Evolutionary conservation across 2,888 invertebrate genomes (phyloP).

Genomic region (Unio pictorum): DNA sequence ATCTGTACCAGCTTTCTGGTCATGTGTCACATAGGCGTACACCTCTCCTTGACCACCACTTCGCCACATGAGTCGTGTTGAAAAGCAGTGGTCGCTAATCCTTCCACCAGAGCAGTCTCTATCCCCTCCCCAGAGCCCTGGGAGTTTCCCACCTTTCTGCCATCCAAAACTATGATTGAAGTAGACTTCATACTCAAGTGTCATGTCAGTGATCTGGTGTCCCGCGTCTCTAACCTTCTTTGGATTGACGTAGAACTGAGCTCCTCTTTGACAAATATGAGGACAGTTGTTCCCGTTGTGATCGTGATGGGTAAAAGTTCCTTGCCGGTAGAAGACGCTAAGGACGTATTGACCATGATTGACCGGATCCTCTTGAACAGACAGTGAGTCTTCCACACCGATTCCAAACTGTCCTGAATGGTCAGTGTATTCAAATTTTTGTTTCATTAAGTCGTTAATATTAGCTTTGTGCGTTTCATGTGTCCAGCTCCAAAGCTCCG

Average conservation of each 20-base stretch:
- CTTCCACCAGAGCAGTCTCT: conserved; percentile 40
- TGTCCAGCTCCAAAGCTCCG: too few relatives aligned
- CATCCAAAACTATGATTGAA: conserved; percentile 10
- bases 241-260: conserved; percentile 31
- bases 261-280: conserved; percentile 14
- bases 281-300: not conserved
- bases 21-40: conserved; percentile 40
- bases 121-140: too few relatives aligned
- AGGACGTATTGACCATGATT: conserved; percentile 20
- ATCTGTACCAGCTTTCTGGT: not conserved
- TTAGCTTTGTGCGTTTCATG: too few relatives aligned
- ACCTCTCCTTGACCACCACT: conserved; percentile 43
- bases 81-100: conserved; percentile 35
- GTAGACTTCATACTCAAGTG: conserved; percentile 35
- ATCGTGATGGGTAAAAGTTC: too few relatives aligned
- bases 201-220: conserved; percentile 12
- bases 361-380: conserved; percentile 24
- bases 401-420: too few relatives aligned
- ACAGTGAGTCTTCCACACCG: conserved; percentile 8
- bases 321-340: conserved; percentile 19
- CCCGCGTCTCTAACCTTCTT: conserved; percentile 8
- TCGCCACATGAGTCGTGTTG: conserved; percentile 48
- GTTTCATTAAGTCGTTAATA: too few relatives aligned
- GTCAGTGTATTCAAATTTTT: too few relatives aligned
- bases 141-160: too few relatives aligned